Conservation (phyloP, 2,888 invertebrate species). For the Brachypterus glaber region DNA sequence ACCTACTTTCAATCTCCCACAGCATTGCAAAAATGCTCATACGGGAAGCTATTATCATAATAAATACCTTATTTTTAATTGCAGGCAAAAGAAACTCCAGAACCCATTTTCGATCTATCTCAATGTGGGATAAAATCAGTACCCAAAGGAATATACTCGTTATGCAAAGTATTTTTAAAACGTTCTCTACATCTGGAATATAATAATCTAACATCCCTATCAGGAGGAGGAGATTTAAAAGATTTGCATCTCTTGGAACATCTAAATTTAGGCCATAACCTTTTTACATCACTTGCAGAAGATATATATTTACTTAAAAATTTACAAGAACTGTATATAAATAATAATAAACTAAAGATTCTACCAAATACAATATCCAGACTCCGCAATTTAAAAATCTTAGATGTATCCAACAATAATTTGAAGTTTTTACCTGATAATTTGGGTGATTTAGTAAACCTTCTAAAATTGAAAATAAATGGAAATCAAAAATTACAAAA, state of each 20-base stretch:
- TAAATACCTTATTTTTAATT: slow-evolving; percentile 17
- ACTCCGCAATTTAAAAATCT: slow-evolving; percentile 52
- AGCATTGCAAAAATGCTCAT: too few relatives aligned
- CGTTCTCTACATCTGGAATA: slow-evolving; percentile 55
- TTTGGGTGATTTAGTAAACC: slow-evolving; percentile 52
- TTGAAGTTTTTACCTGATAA: slow-evolving; percentile 53
- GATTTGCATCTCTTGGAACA: slow-evolving; percentile 59
- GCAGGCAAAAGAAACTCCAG: slow-evolving; percentile 69
- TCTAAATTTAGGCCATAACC: slow-evolving; percentile 59
- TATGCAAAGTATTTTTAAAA: slow-evolving; percentile 76
- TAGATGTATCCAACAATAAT: slow-evolving; percentile 64
- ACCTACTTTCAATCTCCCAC: too few relatives aligned
- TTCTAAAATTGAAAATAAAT: slow-evolving; percentile 53
- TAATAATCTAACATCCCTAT: slow-evolving; percentile 59
- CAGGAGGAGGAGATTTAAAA: slow-evolving; percentile 60
- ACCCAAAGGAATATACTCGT: slow-evolving; percentile 67
- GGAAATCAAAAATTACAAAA: slow-evolving; percentile 49
- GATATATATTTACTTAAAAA: slow-evolving; percentile 56
- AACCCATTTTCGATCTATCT: slow-evolving; percentile 70
- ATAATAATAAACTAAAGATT: slow-evolving; percentile 58
- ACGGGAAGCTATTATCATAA: too few relatives aligned
- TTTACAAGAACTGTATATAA: slow-evolving; percentile 64
- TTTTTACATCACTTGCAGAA: slow-evolving; percentile 52
- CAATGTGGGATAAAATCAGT: slow-evolving; percentile 65
- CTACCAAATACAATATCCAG: slow-evolving; percentile 60